Base-by-base conservation (phyloP, 2,113 vertebrate genomes). In the Oxyruncus cristatus region DNA sequence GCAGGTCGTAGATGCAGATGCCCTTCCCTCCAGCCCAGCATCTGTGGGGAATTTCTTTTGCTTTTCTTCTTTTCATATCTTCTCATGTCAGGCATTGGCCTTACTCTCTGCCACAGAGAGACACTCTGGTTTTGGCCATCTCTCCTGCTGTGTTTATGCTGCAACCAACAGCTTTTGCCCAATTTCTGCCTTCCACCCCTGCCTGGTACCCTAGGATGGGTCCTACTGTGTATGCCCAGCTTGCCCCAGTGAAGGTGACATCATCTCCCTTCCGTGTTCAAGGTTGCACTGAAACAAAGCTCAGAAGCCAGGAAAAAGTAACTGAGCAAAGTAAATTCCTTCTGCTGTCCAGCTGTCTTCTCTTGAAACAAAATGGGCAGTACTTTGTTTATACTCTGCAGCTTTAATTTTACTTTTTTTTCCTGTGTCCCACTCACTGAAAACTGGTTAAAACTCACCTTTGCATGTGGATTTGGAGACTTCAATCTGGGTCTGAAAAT, bases 231-330 rank as follows among this genome's bases (percentile, higher is more conserved):
- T 24, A 2, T 22, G 33, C 47, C 56, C 37, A 9, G 32, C 33
- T 13, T 41, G 9, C 30, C 20, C 1, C 1, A 3, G 3, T 4
- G 44, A 11, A 44, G 47, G 15, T 35, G 35, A 9, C 56, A 11
- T 3, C 28, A 47, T 4, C 13, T n/a, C 6, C 18, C 8, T 49
- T 37, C 20, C 2, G 0, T 0, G 7, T 37, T 30, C 22, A 1
- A 4, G 1, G 11, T 66, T n/a, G 16, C 47, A 55, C 7, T 8
- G 47, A 28, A 8, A 9, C 28, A n/a, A 53, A 35, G 8, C 0
- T 6, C 0, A 16, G 27, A 74, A 71, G 19, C 17, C 16, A 76
- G 63, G 26, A 46, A 42, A 68, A 83, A 79, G 42, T 33, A 58
- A 73, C 37, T 0, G 5, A 11, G 8, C 23, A 30, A 30, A 30